phyloP scores from a whole-genome alignment of 2,113 vertebrate species.

The Nettapus auritus region DNA sequence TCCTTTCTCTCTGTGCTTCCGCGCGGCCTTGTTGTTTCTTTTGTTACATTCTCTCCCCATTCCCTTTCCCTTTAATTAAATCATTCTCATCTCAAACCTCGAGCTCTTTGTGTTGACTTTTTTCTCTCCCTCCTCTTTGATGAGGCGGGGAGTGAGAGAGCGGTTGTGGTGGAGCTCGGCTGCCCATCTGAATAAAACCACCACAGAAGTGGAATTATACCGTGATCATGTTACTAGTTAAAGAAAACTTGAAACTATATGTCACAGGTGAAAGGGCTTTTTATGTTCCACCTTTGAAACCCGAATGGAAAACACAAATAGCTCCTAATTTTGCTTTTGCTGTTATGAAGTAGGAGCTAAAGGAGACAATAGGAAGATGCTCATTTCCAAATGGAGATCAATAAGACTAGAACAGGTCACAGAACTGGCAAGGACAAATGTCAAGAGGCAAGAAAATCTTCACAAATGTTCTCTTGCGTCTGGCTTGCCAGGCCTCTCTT shows the following conservation, averaged over 20 bases:
- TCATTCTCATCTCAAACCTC: too few species aligned
- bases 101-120: too few species aligned
- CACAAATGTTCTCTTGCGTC: not conserved
- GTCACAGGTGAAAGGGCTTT: not conserved
- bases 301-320: not conserved
- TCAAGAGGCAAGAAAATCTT: not conserved
- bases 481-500: not conserved
- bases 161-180: too few species aligned
- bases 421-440: not conserved
- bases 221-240: not conserved
- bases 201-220: not conserved
- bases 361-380: not conserved
- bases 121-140: too few species aligned
- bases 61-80: too few species aligned
- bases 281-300: not conserved
- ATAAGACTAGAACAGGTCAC: not conserved
- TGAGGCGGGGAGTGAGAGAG: too few species aligned
- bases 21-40: too few species aligned
- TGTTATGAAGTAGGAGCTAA: not conserved
- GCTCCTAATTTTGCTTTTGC: not conserved
- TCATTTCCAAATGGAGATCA: not conserved
- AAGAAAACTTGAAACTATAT: not conserved
- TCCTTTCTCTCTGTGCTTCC: too few species aligned
- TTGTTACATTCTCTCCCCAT: too few species aligned
- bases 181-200: too few species aligned